phyloP scores from a whole-genome alignment of 1,140 invertebrate genomes.

The Probaryconus sp. region DNA sequence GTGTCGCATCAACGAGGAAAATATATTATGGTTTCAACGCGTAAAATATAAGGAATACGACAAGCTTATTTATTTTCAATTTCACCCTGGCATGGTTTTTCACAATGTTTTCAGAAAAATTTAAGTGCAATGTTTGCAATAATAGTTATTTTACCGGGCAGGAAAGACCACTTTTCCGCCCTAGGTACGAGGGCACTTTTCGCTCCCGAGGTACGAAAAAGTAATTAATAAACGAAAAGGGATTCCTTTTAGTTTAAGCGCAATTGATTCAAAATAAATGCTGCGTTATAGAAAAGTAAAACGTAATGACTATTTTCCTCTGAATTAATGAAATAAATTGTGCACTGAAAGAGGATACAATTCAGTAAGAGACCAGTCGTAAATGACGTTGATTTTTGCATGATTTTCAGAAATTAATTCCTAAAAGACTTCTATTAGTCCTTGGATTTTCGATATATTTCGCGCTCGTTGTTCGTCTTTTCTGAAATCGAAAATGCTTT shows the following conservation, averaged over 20 bases:
- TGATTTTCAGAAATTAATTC: conserved; percentile 6
- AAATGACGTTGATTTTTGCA: conserved; percentile 6
- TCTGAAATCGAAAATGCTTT: conserved; percentile 5
- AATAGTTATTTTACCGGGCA: too few species aligned
- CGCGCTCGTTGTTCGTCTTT: conserved; percentile 4
- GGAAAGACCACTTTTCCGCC: too few species aligned
- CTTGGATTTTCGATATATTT: conserved; percentile 1
- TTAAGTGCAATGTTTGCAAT: not conserved
- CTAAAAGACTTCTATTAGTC: not conserved
- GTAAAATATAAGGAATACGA: conserved; percentile 40
- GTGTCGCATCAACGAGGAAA: conserved; percentile 9
- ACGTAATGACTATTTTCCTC: too few species aligned
- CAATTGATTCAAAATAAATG: too few species aligned
- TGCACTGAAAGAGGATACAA: too few species aligned
- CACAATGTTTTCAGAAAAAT: conserved; percentile 3
- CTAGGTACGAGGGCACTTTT: too few species aligned
- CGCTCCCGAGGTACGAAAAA: too few species aligned
- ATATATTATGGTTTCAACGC: conserved; percentile 12
- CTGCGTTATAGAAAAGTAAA: too few species aligned
- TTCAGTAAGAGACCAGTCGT: not conserved
- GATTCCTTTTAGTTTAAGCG: too few species aligned
- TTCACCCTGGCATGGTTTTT: conserved; percentile 12
- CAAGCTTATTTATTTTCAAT: conserved; percentile 42
- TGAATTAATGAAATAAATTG: too few species aligned
- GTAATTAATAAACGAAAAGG: too few species aligned